Conservation (phyloP, 2,113 vertebrate genomes). For the Acanthisitta chloris region DNA sequence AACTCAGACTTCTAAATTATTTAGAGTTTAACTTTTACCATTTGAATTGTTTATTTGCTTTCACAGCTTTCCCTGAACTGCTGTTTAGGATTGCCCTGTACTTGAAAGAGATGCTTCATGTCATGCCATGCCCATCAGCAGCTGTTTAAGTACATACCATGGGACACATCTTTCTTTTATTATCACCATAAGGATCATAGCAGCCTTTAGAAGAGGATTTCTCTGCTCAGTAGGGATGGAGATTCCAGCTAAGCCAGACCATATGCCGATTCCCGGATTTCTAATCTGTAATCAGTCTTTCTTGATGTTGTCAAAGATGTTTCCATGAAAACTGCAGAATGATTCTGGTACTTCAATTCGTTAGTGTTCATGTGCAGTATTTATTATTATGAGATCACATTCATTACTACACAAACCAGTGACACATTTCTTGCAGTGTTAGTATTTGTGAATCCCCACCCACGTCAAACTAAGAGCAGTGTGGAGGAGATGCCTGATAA, state of each 20-base stretch:
- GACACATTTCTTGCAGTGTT: not conserved
- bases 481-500: not conserved
- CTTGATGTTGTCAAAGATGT: not conserved
- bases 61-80: not conserved
- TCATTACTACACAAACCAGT: not conserved
- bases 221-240: not conserved
- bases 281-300: slow-evolving; percentile 1
- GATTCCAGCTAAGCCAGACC: slow-evolving; percentile 40
- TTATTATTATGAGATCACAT: not conserved
- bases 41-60: not conserved
- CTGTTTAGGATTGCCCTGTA: not conserved
- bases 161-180: not conserved
- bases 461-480: not conserved
- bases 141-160: not conserved
- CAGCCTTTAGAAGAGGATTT: slow-evolving; percentile 25
- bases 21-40: not conserved
- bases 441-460: not conserved
- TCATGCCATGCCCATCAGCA: not conserved
- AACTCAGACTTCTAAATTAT: not conserved
- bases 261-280: slow-evolving; percentile 18
- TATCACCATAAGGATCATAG: not conserved
- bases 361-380: not conserved
- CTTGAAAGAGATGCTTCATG: not conserved
- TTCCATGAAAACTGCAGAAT: not conserved
- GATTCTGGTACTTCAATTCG: not conserved